Evolutionary conservation across 2,113 vertebrate species (phyloP).

Genomic region (Leptodactylus fuscus): DNA sequence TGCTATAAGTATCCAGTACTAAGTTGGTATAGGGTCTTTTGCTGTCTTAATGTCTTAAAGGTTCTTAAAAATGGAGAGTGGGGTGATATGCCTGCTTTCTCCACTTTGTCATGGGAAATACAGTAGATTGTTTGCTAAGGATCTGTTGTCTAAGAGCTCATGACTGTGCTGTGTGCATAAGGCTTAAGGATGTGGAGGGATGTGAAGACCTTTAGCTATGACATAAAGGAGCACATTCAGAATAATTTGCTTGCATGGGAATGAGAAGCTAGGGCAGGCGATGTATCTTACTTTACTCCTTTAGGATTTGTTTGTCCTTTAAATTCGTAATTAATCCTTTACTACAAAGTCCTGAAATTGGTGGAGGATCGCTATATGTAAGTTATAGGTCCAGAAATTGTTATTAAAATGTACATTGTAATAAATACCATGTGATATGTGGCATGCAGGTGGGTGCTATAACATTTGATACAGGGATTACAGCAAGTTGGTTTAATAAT

Average conservation of each 20-base stretch:
- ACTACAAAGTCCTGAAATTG: not conserved
- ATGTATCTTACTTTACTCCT: not conserved
- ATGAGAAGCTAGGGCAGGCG: not conserved
- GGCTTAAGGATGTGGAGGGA: not conserved
- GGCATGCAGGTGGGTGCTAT: constrained; percentile 17
- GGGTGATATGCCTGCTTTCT: not conserved
- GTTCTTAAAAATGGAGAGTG: not conserved
- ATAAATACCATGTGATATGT: not conserved
- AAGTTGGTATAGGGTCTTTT: not conserved
- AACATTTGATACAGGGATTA: not conserved
- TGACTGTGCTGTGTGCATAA: not conserved
- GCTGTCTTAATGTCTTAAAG: not conserved
- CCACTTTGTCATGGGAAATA: no score
- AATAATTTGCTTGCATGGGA: not conserved
- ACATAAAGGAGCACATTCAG: not conserved
- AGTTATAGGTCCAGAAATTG: not conserved
- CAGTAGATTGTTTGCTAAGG: not conserved
- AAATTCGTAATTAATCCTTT: not conserved
- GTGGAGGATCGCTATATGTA: not conserved
- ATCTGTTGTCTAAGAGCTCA: not conserved
- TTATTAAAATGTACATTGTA: constrained; percentile 1
- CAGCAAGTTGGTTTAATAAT: constrained; percentile 18
- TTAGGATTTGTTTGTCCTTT: not conserved
- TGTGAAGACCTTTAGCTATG: not conserved
- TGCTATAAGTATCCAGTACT: no score